A percentile compares a stretch with the other conserved stretches of the same genome.
phyloP scores from a whole-genome alignment of 2,113 vertebrate genomes.

The Phrynosoma platyrhinos region DNA sequence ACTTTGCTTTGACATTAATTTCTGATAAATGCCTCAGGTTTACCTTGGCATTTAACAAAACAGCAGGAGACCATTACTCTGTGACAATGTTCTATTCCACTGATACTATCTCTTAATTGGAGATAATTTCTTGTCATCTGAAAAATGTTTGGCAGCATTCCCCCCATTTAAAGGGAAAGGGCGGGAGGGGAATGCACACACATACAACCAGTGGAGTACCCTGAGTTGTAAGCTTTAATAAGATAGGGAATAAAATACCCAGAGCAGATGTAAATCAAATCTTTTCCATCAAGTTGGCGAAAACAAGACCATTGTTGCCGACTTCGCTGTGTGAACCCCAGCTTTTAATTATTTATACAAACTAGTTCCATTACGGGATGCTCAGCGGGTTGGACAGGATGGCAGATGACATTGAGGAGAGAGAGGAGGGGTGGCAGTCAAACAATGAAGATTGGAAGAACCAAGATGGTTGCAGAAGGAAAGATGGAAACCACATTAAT shows the following conservation, averaged over 20 bases:
- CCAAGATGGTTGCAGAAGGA: not conserved
- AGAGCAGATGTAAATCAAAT: slow-evolving; percentile 78
- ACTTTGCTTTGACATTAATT: slow-evolving; percentile 79
- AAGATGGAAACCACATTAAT: slow-evolving; percentile 59
- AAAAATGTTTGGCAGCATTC: slow-evolving; percentile 69
- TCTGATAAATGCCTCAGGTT: slow-evolving; percentile 75
- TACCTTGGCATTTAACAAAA: slow-evolving; percentile 76
- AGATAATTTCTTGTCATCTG: slow-evolving; percentile 76
- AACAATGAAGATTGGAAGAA: slow-evolving; percentile 45
- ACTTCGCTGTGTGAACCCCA: slow-evolving; percentile 60
- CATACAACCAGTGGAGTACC: slow-evolving; percentile 65
- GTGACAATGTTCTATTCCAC: slow-evolving; percentile 73
- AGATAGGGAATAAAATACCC: slow-evolving; percentile 78
- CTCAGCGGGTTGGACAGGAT: slow-evolving; percentile 52
- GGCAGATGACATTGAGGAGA: slow-evolving; percentile 41
- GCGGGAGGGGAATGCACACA: not conserved
- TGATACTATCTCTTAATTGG: slow-evolving; percentile 76
- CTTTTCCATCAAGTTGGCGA: slow-evolving; percentile 69
- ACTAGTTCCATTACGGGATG: slow-evolving; percentile 55
- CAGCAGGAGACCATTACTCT: slow-evolving; percentile 74
- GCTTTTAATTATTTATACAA: slow-evolving; percentile 75
- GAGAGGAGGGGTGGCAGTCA: slow-evolving; percentile 26
- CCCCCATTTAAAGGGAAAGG: slow-evolving; percentile 11
- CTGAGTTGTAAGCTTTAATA: slow-evolving; percentile 75
- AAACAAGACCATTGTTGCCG: slow-evolving; percentile 72